phyloP scores from a whole-genome alignment of 2,888 invertebrate species.

The Chrysodeixis includens region DNA sequence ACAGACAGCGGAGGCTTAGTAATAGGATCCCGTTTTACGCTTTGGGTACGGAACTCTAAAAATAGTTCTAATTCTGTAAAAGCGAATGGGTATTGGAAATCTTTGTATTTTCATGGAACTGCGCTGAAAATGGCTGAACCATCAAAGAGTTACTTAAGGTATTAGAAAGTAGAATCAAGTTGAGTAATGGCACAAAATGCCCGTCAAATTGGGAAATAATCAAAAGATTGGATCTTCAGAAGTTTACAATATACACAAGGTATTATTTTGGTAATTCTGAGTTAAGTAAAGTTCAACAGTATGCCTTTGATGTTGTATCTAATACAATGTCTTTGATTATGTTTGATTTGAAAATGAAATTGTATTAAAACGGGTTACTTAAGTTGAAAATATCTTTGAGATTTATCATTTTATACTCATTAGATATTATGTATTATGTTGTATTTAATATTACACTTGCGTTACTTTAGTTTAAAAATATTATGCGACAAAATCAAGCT shows the following conservation, averaged over 20 bases:
- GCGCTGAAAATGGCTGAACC: background rate
- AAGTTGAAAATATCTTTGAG: background rate
- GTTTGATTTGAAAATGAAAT: background rate
- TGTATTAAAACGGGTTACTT: background rate
- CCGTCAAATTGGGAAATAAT: background rate
- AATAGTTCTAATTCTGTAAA: background rate
- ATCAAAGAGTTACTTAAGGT: background rate
- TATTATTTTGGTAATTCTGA: background rate
- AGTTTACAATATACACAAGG: background rate
- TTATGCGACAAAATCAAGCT: no score
- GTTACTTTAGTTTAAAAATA: no score
- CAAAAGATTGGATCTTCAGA: background rate
- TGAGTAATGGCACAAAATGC: slow-evolving; percentile 1
- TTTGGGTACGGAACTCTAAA: no score
- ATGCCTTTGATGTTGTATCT: background rate
- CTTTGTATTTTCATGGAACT: background rate
- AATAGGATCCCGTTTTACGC: no score
- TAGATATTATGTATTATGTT: no score
- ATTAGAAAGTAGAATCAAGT: background rate
- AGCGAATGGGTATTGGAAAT: background rate
- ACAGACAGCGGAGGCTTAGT: no score
- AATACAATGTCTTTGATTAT: background rate
- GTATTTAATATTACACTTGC: no score
- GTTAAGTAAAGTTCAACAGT: slow-evolving; percentile 4
- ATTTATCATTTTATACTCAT: background rate